Evolutionary conservation across 2,113 vertebrate genomes (phyloP), one percentile per base, ranked within the genome.

Genomic region (Scomber japonicus): DNA sequence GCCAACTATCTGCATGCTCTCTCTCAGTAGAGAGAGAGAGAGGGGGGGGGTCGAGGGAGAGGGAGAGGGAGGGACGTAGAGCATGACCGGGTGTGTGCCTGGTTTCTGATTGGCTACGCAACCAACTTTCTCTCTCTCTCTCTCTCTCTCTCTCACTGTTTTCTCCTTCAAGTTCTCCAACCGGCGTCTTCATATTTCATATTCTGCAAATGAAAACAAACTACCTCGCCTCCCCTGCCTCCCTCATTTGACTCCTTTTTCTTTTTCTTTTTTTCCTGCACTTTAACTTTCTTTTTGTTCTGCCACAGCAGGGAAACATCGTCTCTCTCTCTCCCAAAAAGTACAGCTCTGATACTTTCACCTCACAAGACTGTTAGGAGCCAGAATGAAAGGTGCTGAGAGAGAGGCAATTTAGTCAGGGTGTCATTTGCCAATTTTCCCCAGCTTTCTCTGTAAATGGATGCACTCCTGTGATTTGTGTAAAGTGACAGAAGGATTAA

Each of bases 191-290:
- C 84, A 84, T 71, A 86, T 87, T 86, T 89, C 85, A 91, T 87
- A 87, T 79, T 76, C 48, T 40, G 75, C 44, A 75, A 86, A 87
- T 80, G 57, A 86, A 91, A 90, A 87, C 57, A 92, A 89, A 84
- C 71, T 49, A 71, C 56, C 59, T 69, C 30, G 9, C 27, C 57
- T 66, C 45, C 59, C 15, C 15, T n/a, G 3, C 64, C 53, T 21
- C 24, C 49, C 21, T 27, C 61, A 30, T 50, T 24, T 2, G 2
- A 35, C 49, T 59, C 66, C 44, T 56, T 63, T 45, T 40, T 16
- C 17, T 2, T 17, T 48, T 40, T 66, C 49, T 64, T 24, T 63
- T 60, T 70, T 48, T 63, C 15, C 80, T 27, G 35, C 16, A 64
- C 68, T 56, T 85, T 72, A 53, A 68, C 50, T 71, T 78, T 40